Base-by-base conservation (phyloP, 2,113 vertebrate genomes). In the Ranitomeya imitator region DNA sequence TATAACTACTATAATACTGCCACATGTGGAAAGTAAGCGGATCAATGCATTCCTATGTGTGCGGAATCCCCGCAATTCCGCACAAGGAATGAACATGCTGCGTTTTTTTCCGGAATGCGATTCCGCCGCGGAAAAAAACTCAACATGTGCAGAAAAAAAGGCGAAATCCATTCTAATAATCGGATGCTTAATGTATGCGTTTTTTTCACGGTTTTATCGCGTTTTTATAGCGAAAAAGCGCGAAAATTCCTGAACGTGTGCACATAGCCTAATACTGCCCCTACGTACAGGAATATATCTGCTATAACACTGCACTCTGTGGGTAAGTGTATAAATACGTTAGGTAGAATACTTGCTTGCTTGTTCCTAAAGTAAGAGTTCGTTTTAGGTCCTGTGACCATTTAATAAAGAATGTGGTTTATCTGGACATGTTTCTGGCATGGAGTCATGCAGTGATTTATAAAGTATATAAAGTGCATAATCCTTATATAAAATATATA, bases 401-500 rank as follows among this genome's bases (percentile, higher is more conserved):
- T 71, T 23, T 71, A 31, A 71, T 71, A 26, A 65, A 71, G 6
- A 0, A 3, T 71, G 67, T 71, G 67, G 67, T 71, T 71, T 71
- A 3, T 71, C 67, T 71, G 67, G 67, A 26, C 67, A 13, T 71
- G 67, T 71, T 71, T 15, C 67, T 71, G 67, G 26, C 67, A 71
- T 71, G 23, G 67, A 31, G 67, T 71, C 67, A 31, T 71, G 1
- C 23, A 71, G 67, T 71, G 14, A 71, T 71, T 71, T 71, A 71
- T 71, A 71, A 71, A 71, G 67, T 71, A 71, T 71, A 71, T 71
- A 71, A 71, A 71, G 18, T 71, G 67, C 23, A 71, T 71, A 71
- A 71, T 71, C 67, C 26, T 31, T 71, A 71, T 71, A 71, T 71
- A 71, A 71, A 71, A 71, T 71, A 71, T 71, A 31, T 26, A 71